Evolutionary conservation across 2,888 invertebrate genomes (phyloP).

Genomic region (Leptinotarsa juncta): DNA sequence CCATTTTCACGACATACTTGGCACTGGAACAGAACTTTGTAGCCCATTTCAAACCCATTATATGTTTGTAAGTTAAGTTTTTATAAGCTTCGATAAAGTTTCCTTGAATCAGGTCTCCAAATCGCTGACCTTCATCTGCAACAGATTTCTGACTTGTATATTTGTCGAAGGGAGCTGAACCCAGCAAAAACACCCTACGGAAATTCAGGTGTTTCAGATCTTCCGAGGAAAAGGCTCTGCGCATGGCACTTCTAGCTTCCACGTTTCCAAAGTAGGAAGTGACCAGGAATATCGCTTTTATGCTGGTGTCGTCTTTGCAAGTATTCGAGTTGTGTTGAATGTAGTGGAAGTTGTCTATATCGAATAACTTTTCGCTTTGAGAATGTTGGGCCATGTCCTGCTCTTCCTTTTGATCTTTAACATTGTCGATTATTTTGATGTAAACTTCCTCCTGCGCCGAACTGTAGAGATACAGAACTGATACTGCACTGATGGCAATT

Average conservation of each 20-base stretch:
- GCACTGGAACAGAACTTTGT: slow-evolving; percentile 71
- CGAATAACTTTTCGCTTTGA: slow-evolving; percentile 49
- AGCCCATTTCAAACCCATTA: slow-evolving; percentile 85
- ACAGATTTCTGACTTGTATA: slow-evolving; percentile 71
- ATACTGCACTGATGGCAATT: not conserved
- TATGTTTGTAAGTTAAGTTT: slow-evolving; percentile 85
- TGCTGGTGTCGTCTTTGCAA: slow-evolving; percentile 48
- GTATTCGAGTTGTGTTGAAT: slow-evolving; percentile 51
- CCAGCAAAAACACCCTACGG: slow-evolving; percentile 77
- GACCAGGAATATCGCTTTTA: slow-evolving; percentile 70
- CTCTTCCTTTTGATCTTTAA: not conserved
- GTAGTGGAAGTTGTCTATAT: slow-evolving; percentile 55
- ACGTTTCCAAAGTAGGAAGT: slow-evolving; percentile 83
- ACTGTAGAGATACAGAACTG: slow-evolving; percentile 20
- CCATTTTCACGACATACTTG: slow-evolving; percentile 80
- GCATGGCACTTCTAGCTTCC: slow-evolving; percentile 76
- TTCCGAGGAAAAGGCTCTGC: slow-evolving; percentile 73
- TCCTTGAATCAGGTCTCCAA: slow-evolving; percentile 80
- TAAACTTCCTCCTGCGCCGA: slow-evolving; percentile 21
- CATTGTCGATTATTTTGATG: slow-evolving; percentile 19
- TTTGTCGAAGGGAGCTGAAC: slow-evolving; percentile 70
- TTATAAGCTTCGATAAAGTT: slow-evolving; percentile 81
- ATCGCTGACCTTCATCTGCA: slow-evolving; percentile 72
- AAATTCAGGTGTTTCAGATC: slow-evolving; percentile 72
- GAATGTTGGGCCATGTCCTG: not conserved